Evolutionary conservation across 1,140 invertebrate species (phyloP).

Genomic region (Periplaneta americana): DNA sequence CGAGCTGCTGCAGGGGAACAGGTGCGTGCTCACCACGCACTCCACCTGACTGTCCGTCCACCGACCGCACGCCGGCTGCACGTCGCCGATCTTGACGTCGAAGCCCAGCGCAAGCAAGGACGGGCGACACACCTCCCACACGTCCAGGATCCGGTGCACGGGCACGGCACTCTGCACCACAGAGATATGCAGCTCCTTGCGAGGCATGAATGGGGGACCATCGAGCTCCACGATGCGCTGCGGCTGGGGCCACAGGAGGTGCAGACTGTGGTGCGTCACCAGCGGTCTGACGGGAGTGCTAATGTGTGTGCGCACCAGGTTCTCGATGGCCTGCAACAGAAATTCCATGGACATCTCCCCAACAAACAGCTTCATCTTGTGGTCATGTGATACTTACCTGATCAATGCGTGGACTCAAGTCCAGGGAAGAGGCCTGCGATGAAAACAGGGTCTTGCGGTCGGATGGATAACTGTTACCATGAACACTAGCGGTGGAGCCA

Average conservation of each 20-base stretch:
- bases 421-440: slow-evolving; percentile 20
- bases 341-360: too few species aligned
- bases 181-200: slow-evolving; percentile 38
- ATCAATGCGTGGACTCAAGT: slow-evolving; percentile 21
- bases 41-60: slow-evolving; percentile 38
- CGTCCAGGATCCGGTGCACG: slow-evolving; percentile 48
- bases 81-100: slow-evolving; percentile 43
- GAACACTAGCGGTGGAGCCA: neutral
- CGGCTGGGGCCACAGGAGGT: slow-evolving; percentile 56
- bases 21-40: slow-evolving; percentile 40
- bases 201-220: slow-evolving; percentile 37
- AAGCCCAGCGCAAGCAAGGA: slow-evolving; percentile 40
- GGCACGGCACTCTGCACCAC: slow-evolving; percentile 41
- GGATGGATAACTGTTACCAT: neutral
- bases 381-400: slow-evolving; percentile 13
- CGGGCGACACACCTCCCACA: slow-evolving; percentile 44
- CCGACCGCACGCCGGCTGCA: slow-evolving; percentile 40
- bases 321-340: slow-evolving; percentile 20
- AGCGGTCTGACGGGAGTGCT: slow-evolving; percentile 33
- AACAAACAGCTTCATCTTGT: neutral
- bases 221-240: slow-evolving; percentile 50
- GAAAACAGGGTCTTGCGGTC: slow-evolving; percentile 1
- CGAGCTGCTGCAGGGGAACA: slow-evolving; percentile 39
- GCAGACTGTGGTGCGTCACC: slow-evolving; percentile 40
- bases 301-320: slow-evolving; percentile 20